Conservation (phyloP, 1,140 invertebrate species). For the honey bee (Apis mellifera) region DNA sequence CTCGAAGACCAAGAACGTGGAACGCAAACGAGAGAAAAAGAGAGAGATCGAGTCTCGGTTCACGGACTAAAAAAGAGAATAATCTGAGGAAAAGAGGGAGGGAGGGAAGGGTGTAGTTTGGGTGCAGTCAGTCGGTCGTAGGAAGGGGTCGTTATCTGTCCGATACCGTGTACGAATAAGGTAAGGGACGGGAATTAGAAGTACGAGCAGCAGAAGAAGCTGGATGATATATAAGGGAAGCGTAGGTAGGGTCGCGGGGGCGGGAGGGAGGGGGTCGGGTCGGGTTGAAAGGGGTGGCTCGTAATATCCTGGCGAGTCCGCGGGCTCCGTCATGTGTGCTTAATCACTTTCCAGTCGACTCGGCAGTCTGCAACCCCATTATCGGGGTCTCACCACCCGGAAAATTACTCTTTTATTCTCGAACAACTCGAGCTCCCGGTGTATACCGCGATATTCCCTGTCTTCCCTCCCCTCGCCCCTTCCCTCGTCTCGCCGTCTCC, state of each 20-base stretch:
- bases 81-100: not conserved
- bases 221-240: conserved; percentile 35
- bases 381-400: conserved; percentile 80
- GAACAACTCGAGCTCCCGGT: conserved; percentile 74
- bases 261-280: conserved; percentile 49
- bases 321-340: conserved; percentile 79
- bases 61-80: not conserved
- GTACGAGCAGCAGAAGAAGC: conserved; percentile 35
- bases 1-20: not conserved
- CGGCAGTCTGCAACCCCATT: conserved; percentile 80
- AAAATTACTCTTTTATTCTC: conserved; percentile 82
- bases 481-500: not conserved
- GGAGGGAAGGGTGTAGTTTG: not conserved
- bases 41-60: conserved; percentile 27
- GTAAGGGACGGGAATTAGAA: conserved; percentile 54
- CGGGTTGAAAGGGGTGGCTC: conserved; percentile 64
- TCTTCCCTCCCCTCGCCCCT: conserved; percentile 40
- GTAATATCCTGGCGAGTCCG: conserved; percentile 79
- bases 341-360: conserved; percentile 82
- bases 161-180: conserved; percentile 38
- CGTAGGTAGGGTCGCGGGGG: conserved; percentile 24
- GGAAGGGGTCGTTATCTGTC: conserved; percentile 43
- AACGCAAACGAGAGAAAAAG: not conserved
- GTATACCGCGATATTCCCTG: conserved; percentile 65
- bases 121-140: not conserved